phyloP scores from a whole-genome alignment of 2,113 vertebrate genomes.

The Takifugu bimaculatus region DNA sequence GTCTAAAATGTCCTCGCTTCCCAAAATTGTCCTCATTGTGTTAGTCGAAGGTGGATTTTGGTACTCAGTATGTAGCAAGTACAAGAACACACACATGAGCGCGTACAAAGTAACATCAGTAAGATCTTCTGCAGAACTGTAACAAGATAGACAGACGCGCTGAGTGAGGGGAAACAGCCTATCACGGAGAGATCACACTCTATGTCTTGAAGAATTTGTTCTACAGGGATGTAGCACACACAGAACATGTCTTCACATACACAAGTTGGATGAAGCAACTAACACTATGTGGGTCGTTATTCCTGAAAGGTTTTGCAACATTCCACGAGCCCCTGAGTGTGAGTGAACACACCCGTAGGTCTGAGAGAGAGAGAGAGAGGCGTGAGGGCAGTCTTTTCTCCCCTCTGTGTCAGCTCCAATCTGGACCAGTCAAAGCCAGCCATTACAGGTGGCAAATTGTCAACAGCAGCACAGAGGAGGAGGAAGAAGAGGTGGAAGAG shows the following conservation, averaged over 20 bases:
- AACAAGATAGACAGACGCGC: too few relatives aligned
- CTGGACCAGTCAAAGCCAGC: constrained; percentile 46
- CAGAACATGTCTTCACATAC: constrained; percentile 24
- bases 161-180: too few relatives aligned
- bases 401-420: constrained; percentile 63
- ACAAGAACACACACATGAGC: too few relatives aligned
- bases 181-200: constrained; percentile 1
- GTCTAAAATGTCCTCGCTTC: too few relatives aligned
- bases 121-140: too few relatives aligned
- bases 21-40: too few relatives aligned
- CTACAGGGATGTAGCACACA: constrained; percentile 24
- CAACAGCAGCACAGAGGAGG: constrained; percentile 39
- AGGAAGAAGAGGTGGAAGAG: background rate
- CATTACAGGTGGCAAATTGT: constrained; percentile 56
- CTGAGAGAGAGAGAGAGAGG: constrained; percentile 21
- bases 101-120: too few relatives aligned
- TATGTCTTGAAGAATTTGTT: background rate
- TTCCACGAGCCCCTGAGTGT: constrained; percentile 59
- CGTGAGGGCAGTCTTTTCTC: constrained; percentile 53
- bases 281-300: constrained; percentile 58
- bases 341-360: constrained; percentile 18
- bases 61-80: too few relatives aligned
- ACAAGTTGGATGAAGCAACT: constrained; percentile 29
- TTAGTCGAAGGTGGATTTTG: too few relatives aligned
- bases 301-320: constrained; percentile 59